Conservation (phyloP, 2,888 invertebrate genomes). For the Melanotus villosus region DNA sequence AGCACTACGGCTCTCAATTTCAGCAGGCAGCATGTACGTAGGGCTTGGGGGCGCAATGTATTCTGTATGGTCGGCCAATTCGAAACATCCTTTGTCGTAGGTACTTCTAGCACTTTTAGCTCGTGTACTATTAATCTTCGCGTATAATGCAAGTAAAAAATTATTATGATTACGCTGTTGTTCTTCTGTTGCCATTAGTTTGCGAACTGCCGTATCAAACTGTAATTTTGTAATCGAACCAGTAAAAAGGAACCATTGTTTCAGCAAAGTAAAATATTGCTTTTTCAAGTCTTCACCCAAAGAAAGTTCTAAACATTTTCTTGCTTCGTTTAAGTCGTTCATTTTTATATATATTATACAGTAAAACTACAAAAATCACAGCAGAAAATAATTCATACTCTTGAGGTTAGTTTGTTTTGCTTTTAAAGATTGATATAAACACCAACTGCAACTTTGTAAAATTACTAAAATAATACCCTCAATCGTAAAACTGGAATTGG, state of each 20-base stretch:
- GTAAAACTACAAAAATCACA: too few species aligned
- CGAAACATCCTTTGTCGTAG: conserved; percentile 74
- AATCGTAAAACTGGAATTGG: too few species aligned
- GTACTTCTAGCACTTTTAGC: conserved; percentile 66
- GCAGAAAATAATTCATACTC: too few species aligned
- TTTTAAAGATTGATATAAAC: too few species aligned
- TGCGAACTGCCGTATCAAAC: conserved; percentile 85
- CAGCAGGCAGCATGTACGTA: conserved; percentile 61
- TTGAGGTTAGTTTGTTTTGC: too few species aligned
- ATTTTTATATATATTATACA: conserved; percentile 36
- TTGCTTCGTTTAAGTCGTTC: conserved; percentile 71
- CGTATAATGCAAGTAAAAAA: conserved; percentile 81
- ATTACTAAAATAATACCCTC: too few species aligned
- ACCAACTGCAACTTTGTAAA: too few species aligned
- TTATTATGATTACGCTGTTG: conserved; percentile 89
- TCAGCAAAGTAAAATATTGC: conserved; percentile 81
- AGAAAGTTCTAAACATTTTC: conserved; percentile 74
- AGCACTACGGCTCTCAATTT: conserved; percentile 72
- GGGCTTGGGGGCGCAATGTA: conserved; percentile 72
- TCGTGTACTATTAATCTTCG: conserved; percentile 54
- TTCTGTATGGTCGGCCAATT: conserved; percentile 74
- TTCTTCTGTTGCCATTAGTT: conserved; percentile 77
- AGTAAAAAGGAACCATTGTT: conserved; percentile 78
- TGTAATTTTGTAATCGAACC: conserved; percentile 85
- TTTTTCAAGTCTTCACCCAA: conserved; percentile 78